A percentile compares a stretch with the other conserved stretches of the same genome.
phyloP scores from a whole-genome alignment of 2,888 invertebrate species.

The Argyra leucocephala region DNA sequence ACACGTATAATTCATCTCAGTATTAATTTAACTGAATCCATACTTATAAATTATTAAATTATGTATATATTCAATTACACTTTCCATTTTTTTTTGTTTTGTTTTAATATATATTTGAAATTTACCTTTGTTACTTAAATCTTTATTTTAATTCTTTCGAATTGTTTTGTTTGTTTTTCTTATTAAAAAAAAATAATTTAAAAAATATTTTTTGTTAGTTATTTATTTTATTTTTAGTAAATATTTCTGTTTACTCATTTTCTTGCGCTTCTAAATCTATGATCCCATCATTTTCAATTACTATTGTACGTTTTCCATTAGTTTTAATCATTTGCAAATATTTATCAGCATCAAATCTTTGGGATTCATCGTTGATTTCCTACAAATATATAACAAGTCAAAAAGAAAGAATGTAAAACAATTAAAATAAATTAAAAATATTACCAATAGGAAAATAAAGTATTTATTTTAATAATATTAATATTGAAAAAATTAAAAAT shows the following conservation, averaged over 20 bases:
- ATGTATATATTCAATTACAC: too few species aligned
- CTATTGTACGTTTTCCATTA: conserved; percentile 39
- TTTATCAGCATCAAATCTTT: conserved; percentile 42
- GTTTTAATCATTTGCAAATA: conserved; percentile 39
- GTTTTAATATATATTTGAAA: too few species aligned
- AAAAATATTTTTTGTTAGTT: not conserved
- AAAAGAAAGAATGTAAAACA: too few species aligned
- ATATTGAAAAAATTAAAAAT: not conserved
- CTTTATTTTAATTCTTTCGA: not conserved
- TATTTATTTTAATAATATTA: not conserved
- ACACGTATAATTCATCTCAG: too few species aligned
- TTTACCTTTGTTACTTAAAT: not conserved
- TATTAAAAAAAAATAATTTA: not conserved
- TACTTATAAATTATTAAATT: too few species aligned
- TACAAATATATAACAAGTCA: too few species aligned
- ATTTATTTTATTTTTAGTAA: conserved; percentile 13
- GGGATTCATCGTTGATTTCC: conserved; percentile 41
- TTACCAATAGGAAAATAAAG: not conserved
- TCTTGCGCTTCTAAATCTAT: conserved; percentile 32
- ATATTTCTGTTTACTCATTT: conserved; percentile 25
- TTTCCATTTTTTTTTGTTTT: too few species aligned
- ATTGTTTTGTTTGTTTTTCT: not conserved
- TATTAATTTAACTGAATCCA: too few species aligned
- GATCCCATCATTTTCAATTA: conserved; percentile 35
- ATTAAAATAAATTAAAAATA: conserved; percentile 8